A percentile compares a stretch with the other conserved stretches of the same genome.
Conservation (phyloP, 2,888 invertebrate species). For the Alloplasta piceator region DNA sequence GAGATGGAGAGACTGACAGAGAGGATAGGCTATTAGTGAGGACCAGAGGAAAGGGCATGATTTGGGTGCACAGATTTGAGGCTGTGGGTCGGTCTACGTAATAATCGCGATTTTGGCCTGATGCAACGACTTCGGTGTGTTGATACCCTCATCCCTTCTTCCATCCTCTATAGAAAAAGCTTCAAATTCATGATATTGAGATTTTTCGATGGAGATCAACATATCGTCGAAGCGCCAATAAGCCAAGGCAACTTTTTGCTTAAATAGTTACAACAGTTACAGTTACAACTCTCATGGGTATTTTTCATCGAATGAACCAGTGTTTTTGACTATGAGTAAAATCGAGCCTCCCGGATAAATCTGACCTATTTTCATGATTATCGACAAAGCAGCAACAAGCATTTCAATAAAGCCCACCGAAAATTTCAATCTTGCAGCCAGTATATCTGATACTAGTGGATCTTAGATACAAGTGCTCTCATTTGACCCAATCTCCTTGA, state of each 20-base stretch:
- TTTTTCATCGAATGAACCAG: constrained; percentile 37
- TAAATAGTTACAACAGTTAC: neutral
- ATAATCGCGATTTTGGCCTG: constrained; percentile 50
- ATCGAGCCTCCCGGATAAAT: constrained; percentile 23
- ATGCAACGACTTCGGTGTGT: constrained; percentile 40
- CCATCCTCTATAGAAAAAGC: neutral
- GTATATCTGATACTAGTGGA: no score
- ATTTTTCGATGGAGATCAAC: constrained; percentile 43
- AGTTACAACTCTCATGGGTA: constrained; percentile 1
- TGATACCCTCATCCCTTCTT: neutral
- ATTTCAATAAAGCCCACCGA: no score
- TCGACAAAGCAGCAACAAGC: no score
- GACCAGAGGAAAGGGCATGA: constrained; percentile 40
- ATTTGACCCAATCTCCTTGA: no score
- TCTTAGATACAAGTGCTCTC: no score
- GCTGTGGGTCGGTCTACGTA: constrained; percentile 46
- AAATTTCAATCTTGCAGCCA: no score
- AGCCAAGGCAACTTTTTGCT: constrained; percentile 36
- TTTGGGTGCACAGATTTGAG: constrained; percentile 60
- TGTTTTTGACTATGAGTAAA: constrained; percentile 36
- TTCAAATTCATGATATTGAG: constrained; percentile 7
- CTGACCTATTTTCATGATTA: constrained; percentile 9
- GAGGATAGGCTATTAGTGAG: neutral
- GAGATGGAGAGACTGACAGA: neutral
- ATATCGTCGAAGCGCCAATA: constrained; percentile 34